Evolutionary conservation across 30 jellyfish, hydroid and myxozoan species (phyloP).

Genomic region (Hydractinia symbiolongicarpus): DNA sequence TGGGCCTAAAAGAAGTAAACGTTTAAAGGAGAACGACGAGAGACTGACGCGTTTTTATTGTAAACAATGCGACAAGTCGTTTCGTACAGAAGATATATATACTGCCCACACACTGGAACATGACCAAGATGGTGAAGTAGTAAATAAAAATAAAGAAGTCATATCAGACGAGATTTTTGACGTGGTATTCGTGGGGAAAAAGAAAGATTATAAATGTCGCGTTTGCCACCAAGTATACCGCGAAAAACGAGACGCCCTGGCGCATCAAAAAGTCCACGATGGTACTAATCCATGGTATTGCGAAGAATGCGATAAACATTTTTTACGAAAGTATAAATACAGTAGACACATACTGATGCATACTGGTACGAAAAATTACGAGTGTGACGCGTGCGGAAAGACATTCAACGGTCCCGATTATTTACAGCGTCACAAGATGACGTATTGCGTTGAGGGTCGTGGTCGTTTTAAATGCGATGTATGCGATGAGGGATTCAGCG

Average conservation of each 20-base stretch:
- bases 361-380: conserved; percentile 24
- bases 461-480: conserved; percentile 19
- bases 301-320: conserved; percentile 30
- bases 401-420: conserved; percentile 27
- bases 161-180: conserved; percentile 16
- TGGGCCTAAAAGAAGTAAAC: conserved; percentile 31
- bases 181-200: conserved; percentile 17
- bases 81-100: conserved; percentile 28
- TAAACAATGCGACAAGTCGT: conserved; percentile 26
- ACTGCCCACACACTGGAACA: conserved; percentile 35
- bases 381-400: conserved; percentile 23
- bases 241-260: conserved; percentile 29
- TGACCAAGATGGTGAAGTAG: conserved; percentile 15
- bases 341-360: conserved; percentile 18
- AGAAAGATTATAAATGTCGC: conserved; percentile 26
- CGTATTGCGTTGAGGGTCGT: not conserved
- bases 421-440: conserved; percentile 21
- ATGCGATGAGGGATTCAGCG: conserved; percentile 17
- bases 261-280: conserved; percentile 29
- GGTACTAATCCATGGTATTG: conserved; percentile 40
- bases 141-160: not conserved
- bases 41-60: conserved; percentile 16
- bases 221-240: conserved; percentile 21
- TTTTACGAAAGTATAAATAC: conserved; percentile 28
- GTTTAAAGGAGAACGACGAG: conserved; percentile 32